Conservation (phyloP, 2,888 invertebrate species). For the Stenodema calcarata region DNA sequence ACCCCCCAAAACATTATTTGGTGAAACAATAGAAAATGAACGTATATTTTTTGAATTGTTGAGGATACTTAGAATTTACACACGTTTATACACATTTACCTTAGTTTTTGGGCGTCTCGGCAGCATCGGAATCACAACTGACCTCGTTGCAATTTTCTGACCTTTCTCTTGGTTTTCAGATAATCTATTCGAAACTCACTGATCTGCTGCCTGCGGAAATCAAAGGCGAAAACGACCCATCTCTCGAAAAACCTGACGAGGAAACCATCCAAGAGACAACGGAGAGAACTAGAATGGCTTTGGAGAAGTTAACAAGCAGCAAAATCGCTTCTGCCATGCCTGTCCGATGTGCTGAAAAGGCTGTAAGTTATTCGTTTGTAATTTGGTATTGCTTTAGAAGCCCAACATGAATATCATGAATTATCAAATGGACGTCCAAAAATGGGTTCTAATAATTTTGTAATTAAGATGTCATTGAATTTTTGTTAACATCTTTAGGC, state of each 20-base stretch:
- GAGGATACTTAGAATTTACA: too few species aligned
- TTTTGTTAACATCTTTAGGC: conserved; percentile 64
- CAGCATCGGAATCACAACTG: too few species aligned
- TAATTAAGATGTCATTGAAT: not conserved
- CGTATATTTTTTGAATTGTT: too few species aligned
- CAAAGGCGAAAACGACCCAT: conserved; percentile 86
- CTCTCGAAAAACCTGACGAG: conserved; percentile 85
- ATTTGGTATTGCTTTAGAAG: too few species aligned
- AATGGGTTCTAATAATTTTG: not conserved
- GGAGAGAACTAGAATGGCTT: conserved; percentile 84
- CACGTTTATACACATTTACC: too few species aligned
- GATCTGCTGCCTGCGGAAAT: conserved; percentile 93
- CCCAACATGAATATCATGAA: too few species aligned
- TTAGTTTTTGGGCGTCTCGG: too few species aligned
- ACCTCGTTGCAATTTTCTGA: not conserved
- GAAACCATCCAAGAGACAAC: conserved; percentile 89
- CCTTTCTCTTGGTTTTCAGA: conserved; percentile 64
- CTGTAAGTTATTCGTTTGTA: conserved; percentile 65
- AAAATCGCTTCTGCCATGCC: conserved; percentile 98
- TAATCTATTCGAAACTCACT: conserved; percentile 91
- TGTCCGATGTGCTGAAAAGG: conserved; percentile 91
- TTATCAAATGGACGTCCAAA: too few species aligned
- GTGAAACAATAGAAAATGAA: too few species aligned
- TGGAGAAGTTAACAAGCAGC: conserved; percentile 85
- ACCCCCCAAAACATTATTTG: too few species aligned